Percentiles rank a stretch among this genome's conserved stretches.
Evolutionary conservation across 2,888 invertebrate genomes (phyloP).

Genomic region (Augiades crinisus): DNA sequence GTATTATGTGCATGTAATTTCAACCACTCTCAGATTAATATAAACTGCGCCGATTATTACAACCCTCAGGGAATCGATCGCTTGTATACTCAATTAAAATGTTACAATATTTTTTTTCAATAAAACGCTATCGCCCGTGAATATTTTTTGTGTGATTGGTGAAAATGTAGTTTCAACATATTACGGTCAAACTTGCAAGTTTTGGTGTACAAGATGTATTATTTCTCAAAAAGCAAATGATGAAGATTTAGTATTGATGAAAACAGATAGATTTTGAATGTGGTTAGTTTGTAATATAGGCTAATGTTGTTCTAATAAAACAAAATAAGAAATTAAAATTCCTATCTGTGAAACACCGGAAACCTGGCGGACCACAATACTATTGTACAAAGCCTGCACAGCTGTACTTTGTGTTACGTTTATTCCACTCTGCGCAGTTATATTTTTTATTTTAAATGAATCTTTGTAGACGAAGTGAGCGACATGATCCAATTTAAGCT

Average conservation of each 20-base stretch:
- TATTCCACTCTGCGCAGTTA: neutral
- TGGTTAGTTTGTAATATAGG: no score
- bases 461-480: slow-evolving; percentile 35
- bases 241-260: no score
- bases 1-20: neutral
- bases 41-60: slow-evolving; percentile 1
- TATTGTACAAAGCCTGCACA: neutral
- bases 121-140: slow-evolving; percentile 3
- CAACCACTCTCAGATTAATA: neutral
- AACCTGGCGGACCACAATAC: no score
- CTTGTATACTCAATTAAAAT: neutral
- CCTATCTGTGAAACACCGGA: no score
- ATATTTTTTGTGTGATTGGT: neutral
- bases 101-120: neutral
- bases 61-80: neutral
- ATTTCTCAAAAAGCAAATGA: no score
- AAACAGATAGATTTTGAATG: no score
- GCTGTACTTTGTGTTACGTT: neutral
- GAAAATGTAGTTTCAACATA: no score
- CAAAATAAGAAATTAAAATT: no score
- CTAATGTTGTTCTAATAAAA: no score
- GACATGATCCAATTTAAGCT: slow-evolving; percentile 49
- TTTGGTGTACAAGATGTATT: no score
- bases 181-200: no score
- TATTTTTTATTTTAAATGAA: slow-evolving; percentile 12